phyloP scores from a whole-genome alignment of 2,113 vertebrate genomes.

The Ictidomys tridecemlineatus region DNA sequence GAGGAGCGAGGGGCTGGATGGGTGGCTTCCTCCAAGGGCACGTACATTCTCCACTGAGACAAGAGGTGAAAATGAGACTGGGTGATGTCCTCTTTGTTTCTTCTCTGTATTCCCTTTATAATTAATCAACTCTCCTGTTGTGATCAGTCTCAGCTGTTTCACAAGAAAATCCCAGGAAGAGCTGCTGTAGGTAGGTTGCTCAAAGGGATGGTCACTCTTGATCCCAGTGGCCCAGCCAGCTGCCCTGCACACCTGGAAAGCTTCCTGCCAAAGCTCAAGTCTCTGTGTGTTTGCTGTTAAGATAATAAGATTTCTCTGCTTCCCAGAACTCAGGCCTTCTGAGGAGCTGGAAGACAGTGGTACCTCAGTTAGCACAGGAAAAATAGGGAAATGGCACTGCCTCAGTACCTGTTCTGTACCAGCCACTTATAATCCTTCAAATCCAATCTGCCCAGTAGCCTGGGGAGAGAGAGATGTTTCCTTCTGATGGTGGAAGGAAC shows the following conservation, averaged over 20 bases:
- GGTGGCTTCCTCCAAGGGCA: background rate
- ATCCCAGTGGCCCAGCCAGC: background rate
- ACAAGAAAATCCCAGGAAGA: background rate
- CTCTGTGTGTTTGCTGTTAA: background rate
- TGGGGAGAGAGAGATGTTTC: background rate
- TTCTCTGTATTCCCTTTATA: background rate
- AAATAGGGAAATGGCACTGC: background rate
- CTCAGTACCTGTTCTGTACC: background rate
- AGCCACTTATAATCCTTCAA: background rate
- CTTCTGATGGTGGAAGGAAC: background rate
- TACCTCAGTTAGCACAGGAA: background rate
- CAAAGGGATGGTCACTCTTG: background rate
- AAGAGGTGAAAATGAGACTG: background rate
- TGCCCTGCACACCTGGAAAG: background rate
- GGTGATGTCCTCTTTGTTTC: background rate
- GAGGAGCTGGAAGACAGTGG: background rate
- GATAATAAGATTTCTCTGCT: background rate
- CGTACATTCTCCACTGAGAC: background rate
- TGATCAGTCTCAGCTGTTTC: background rate
- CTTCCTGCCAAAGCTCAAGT: background rate
- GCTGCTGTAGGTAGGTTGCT: background rate
- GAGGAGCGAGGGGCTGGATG: too few species aligned
- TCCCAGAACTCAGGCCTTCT: conserved; percentile 29
- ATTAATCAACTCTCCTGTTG: background rate
- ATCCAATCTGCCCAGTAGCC: background rate